These are phyloP conservation scores for Tribolium freemani DNA, from an alignment of 2,888 invertebrate genomes.

Conservation along the genomic window DNA sequence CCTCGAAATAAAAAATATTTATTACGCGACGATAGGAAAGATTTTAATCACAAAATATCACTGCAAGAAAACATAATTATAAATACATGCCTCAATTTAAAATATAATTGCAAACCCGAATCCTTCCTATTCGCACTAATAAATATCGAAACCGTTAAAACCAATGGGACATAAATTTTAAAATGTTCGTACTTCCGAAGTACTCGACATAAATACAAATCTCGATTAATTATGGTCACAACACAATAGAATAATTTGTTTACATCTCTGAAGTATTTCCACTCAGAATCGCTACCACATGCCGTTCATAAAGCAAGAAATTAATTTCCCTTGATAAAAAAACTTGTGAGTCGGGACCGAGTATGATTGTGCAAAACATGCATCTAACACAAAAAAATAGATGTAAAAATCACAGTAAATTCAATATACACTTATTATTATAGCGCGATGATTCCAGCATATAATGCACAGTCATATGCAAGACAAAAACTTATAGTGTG, in stretches of 20 bases:
- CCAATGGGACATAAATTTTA: conserved; percentile 21
- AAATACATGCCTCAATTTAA: not conserved
- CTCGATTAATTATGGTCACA: conserved; percentile 3
- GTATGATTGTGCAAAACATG: conserved; percentile 41
- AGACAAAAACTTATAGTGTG: conserved; percentile 37
- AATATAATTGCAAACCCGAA: conserved; percentile 35
- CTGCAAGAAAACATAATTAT: conserved; percentile 21
- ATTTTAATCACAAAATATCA: conserved; percentile 40
- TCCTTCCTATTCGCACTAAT: conserved; percentile 12
- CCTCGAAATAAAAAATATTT: conserved; percentile 15
- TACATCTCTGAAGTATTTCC: conserved; percentile 21
- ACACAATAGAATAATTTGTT: conserved; percentile 27
- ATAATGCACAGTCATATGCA: conserved; percentile 38
- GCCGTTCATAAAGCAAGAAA: conserved; percentile 23
- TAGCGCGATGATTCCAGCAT: conserved; percentile 33
- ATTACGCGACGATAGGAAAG: conserved; percentile 27
- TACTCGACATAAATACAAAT: conserved; percentile 24
- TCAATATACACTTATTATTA: conserved; percentile 44
- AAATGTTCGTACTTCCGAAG: conserved; percentile 36
- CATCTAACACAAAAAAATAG: conserved; percentile 7
- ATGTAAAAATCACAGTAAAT: conserved; percentile 55
- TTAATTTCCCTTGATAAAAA: conserved; percentile 27
- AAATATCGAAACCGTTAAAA: conserved; percentile 25
- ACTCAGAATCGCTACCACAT: not conserved
- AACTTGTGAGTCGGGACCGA: conserved; percentile 19